Percentiles rank a stretch among this genome's conserved stretches.
phyloP scores from a whole-genome alignment of 2,113 vertebrate species.

The Phrynosoma blainvillii region DNA sequence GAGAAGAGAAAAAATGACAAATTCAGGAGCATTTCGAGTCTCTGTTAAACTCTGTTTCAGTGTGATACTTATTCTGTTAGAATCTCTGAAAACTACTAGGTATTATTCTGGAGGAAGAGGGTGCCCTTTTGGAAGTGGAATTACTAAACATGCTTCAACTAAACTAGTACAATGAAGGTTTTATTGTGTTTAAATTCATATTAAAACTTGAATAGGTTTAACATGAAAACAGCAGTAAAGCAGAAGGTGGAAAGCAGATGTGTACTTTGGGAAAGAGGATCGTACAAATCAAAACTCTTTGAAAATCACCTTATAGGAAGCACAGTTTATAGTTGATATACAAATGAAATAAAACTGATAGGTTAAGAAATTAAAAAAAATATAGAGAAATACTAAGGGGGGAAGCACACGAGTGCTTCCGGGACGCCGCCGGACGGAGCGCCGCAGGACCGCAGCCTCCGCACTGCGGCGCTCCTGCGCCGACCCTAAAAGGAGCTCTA shows the following conservation, averaged over 20 bases:
- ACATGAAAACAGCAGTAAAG: background rate
- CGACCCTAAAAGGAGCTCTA: no score
- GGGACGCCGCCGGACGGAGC: no score
- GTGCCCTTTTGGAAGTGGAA: background rate
- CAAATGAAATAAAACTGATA: background rate
- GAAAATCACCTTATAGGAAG: background rate
- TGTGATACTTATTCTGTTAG: background rate
- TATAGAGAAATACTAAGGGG: background rate
- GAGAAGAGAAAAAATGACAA: background rate
- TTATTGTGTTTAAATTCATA: background rate
- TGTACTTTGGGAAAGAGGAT: no score
- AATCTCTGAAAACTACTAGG: background rate
- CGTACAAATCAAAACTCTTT: background rate
- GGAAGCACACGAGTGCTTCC: no score
- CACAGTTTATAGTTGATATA: background rate
- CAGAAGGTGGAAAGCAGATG: background rate
- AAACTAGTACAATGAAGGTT: background rate
- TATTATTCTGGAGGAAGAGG: background rate
- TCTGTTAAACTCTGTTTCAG: background rate
- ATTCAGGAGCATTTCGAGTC: background rate
- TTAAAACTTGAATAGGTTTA: background rate
- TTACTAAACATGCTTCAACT: background rate
- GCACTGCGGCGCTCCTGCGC: no score
- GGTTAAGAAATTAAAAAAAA: background rate
- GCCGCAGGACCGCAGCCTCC: no score